These are phyloP conservation scores for Ganaspis brasiliensis DNA, from an alignment of 2,888 invertebrate genomes.

Conservation along the genomic window DNA sequence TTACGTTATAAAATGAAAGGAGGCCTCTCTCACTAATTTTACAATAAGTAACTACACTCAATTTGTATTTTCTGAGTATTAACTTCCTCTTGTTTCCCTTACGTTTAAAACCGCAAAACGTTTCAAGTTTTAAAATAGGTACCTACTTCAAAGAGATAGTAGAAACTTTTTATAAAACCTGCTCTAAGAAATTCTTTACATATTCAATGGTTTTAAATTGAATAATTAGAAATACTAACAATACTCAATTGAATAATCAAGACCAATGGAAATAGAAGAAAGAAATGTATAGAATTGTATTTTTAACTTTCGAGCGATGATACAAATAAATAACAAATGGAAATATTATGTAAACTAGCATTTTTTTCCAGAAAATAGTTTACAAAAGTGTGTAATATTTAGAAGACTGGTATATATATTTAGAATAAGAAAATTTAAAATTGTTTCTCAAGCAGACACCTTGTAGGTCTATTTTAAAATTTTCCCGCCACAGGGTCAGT, in stretches of 20 bases:
- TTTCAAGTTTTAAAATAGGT: slow-evolving; percentile 1
- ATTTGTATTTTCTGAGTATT: neutral
- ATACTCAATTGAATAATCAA: too few species aligned
- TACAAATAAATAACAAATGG: too few species aligned
- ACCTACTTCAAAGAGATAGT: slow-evolving; percentile 1
- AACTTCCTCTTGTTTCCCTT: neutral
- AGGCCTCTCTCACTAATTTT: neutral
- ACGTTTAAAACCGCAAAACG: neutral
- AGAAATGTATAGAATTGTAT: too few species aligned
- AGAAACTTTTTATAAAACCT: neutral
- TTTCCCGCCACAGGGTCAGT: slow-evolving; percentile 31
- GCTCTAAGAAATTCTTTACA: neutral
- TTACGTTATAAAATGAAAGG: neutral
- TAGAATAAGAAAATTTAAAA: neutral
- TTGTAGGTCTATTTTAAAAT: slow-evolving; percentile 23
- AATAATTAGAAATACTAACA: neutral
- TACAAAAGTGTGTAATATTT: neutral
- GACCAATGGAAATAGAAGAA: too few species aligned
- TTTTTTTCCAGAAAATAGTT: too few species aligned
- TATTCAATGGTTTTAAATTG: neutral
- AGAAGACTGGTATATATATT: neutral
- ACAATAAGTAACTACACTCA: slow-evolving; percentile 6
- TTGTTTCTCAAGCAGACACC: neutral
- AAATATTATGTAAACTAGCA: too few species aligned
- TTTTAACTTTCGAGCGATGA: too few species aligned